Evolutionary conservation across 2,113 vertebrate species (phyloP).

Genomic region (Alces alces): DNA sequence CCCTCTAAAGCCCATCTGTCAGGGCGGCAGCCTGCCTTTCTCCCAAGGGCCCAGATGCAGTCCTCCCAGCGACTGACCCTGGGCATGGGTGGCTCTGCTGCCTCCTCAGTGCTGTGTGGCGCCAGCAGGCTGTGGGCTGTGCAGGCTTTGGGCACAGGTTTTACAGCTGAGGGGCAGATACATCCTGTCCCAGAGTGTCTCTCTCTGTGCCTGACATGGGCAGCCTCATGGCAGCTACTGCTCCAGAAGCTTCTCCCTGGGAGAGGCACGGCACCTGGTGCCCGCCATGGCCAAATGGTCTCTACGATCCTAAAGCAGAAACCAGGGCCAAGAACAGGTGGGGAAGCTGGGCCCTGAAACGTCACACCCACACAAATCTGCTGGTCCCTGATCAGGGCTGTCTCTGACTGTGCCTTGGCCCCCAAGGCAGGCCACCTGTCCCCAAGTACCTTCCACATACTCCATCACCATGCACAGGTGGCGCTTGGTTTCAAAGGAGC

Average conservation of each 20-base stretch:
- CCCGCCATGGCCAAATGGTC: neutral
- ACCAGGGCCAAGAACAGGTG: neutral
- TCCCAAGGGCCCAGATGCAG: neutral
- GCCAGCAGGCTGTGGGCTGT: neutral
- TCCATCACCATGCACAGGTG: slow-evolving; percentile 99
- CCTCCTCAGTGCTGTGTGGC: neutral
- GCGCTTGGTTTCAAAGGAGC: slow-evolving; percentile 95
- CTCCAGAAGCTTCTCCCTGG: neutral
- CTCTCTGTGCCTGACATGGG: neutral
- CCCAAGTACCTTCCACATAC: slow-evolving; percentile 93
- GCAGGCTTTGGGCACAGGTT: neutral
- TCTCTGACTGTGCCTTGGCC: neutral
- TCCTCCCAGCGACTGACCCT: neutral
- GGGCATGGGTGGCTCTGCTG: neutral
- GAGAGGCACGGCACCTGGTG: neutral
- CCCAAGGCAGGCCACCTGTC: neutral
- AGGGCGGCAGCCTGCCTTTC: neutral
- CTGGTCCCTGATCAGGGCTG: neutral
- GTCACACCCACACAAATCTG: neutral
- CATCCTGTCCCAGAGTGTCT: neutral
- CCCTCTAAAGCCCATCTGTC: neutral
- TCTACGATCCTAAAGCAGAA: slow-evolving; percentile 5
- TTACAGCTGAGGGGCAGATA: neutral
- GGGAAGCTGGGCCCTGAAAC: neutral
- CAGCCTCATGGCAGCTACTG: neutral